Evolutionary conservation across 2,113 vertebrate species (phyloP).

Genomic region (Saccopteryx leptura): DNA sequence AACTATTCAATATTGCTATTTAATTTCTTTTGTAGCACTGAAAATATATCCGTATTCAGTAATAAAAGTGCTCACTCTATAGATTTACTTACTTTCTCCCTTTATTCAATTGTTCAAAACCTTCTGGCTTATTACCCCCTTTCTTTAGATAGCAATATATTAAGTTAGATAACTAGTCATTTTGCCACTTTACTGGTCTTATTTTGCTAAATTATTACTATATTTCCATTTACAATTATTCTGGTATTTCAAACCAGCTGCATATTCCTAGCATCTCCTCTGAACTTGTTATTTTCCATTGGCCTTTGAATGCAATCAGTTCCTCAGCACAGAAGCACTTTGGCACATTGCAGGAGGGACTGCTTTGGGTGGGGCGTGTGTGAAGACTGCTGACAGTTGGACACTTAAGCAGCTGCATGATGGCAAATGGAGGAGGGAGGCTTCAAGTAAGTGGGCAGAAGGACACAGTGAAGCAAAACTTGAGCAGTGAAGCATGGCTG

Average conservation of each 20-base stretch:
- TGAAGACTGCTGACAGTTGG: conserved; percentile 23
- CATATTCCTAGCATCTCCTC: not conserved
- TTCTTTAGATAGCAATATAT: not conserved
- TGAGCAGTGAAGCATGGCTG: conserved; percentile 13
- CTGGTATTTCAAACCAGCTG: not conserved
- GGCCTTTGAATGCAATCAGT: not conserved
- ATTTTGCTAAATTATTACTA: not conserved
- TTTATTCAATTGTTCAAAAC: not conserved
- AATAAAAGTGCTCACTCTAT: not conserved
- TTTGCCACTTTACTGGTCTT: not conserved
- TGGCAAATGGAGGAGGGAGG: conserved; percentile 12
- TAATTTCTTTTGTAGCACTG: not conserved
- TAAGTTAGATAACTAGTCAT: not conserved
- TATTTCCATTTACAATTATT: conserved; percentile 6
- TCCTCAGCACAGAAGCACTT: not conserved
- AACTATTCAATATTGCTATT: not conserved
- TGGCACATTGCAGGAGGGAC: not conserved
- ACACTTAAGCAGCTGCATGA: not conserved
- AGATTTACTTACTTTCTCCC: not conserved
- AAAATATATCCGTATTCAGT: not conserved
- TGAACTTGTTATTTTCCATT: conserved; percentile 16
- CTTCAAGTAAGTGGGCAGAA: conserved; percentile 41
- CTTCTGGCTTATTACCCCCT: not conserved
- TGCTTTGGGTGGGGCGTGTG: not conserved
- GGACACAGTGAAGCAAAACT: conserved; percentile 59